Base-by-base conservation (phyloP, 2,888 invertebrate species). In the Diadromus collaris region DNA sequence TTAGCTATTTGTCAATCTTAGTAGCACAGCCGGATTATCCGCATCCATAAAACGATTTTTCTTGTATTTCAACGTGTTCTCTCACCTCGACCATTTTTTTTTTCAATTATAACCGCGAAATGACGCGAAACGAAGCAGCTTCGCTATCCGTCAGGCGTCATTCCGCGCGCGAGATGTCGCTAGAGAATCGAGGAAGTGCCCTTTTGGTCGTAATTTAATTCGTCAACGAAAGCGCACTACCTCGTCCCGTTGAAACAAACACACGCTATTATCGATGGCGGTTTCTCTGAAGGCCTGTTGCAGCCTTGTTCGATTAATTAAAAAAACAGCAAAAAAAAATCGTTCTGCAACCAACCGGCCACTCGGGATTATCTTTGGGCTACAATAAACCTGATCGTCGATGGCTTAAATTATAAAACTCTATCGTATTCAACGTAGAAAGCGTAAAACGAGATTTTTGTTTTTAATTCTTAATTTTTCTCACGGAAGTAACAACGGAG, bases 301-400 rank as follows among this genome's bases (percentile, higher is more conserved):
- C 34, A 32, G 34, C 27, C 44, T 56, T 27, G 7, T 58, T 19
- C 44, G 54, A 29, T 58, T 9, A 44, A 68, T 29, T 44, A 68
- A 29, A 27, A 13, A 21, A 2, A 48, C 0, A 3, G 0, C 19
- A 48, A 48, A 48, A 48, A 48, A 48, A 21, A 48, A 13, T 24
- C 5, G 7, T 44, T 41, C 64, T 61, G 63, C 64, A 29, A 56
- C 21, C 44, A 69, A 68, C 58, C 67, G 16, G 19, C 61, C 65
- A 38, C 56, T 75, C 54, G 76, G 76, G 58, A 72, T 76, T 29
- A 76, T 79, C 76, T 79, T 79, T 79, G 79, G 79, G 79, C 54
- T 79, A 73, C 24, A 51, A 51, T 13, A 38, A 63, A 78, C 64
- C 65, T 74, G 46, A 79, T 41, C 61, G 63, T 79, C 51, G 51